Conservation (phyloP, 1,140 invertebrate genomes). For the Eufriesea mexicana region DNA sequence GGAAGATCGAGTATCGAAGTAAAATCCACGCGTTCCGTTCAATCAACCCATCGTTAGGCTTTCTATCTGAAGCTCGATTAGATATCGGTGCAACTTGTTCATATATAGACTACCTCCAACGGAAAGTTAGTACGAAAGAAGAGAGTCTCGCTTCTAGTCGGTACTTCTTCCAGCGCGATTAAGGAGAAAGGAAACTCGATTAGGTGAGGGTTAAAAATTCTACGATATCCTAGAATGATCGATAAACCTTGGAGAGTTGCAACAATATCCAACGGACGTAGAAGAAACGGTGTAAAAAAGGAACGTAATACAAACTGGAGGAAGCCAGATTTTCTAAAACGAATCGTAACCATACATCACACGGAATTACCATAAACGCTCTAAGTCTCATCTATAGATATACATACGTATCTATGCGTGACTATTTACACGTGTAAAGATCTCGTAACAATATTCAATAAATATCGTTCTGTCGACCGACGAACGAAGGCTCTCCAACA, state of each 20-base stretch:
- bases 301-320: neutral
- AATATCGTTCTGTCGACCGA: conserved; percentile 27
- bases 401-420: conserved; percentile 9
- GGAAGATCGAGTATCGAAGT: neutral
- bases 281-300: neutral
- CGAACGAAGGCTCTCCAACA: conserved; percentile 30
- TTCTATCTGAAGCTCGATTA: conserved; percentile 28
- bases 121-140: neutral
- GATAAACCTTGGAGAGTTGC: neutral
- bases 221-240: neutral
- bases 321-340: neutral
- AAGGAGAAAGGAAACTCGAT: neutral
- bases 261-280: neutral
- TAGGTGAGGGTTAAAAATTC: neutral
- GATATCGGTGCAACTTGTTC: conserved; percentile 16
- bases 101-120: neutral
- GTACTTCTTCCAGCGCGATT: neutral
- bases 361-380: neutral
- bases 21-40: neutral
- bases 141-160: neutral
- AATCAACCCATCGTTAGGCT: conserved; percentile 11
- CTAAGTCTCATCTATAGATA: conserved; percentile 10
- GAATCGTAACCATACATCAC: neutral
- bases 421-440: conserved; percentile 42
- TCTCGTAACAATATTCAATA: conserved; percentile 34